Percentiles rank a stretch among this genome's conserved stretches.
Conservation (phyloP, 2,113 vertebrate genomes). For the Albula glossodonta region DNA sequence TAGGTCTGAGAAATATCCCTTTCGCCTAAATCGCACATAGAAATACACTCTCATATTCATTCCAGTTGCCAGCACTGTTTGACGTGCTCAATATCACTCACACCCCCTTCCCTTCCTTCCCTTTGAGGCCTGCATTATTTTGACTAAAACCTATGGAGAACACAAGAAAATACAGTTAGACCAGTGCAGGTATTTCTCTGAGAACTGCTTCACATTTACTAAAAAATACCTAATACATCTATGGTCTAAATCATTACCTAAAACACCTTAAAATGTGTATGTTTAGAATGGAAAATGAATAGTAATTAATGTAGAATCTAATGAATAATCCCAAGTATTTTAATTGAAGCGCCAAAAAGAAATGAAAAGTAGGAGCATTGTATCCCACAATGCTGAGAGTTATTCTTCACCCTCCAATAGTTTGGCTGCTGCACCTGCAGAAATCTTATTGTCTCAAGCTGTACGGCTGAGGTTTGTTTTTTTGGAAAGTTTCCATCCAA, state of each 20-base stretch:
- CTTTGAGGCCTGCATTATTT: not conserved
- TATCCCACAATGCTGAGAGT: not conserved
- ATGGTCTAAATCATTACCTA: no score
- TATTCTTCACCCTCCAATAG: not conserved
- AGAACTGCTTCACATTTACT: no score
- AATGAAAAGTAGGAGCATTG: not conserved
- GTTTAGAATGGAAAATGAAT: not conserved
- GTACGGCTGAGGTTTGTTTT: not conserved
- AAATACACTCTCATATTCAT: not conserved
- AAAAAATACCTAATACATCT: no score
- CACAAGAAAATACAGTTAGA: not conserved
- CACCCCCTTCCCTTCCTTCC: not conserved
- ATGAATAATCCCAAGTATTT: not conserved
- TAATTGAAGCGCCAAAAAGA: not conserved
- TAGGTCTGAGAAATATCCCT: conserved; percentile 7
- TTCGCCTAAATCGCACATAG: not conserved
- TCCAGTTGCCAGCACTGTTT: not conserved
- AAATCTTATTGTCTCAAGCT: not conserved
- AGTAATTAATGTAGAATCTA: not conserved
- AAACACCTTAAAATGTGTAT: no score
- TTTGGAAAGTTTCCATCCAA: conserved; percentile 6
- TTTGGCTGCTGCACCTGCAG: not conserved
- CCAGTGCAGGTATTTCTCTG: not conserved
- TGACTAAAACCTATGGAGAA: not conserved
- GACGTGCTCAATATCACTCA: not conserved